Percentiles rank a stretch among this genome's conserved stretches.
phyloP scores from a whole-genome alignment of 2,797 vertebrate species.

The Poeciliopsis gracilis region DNA sequence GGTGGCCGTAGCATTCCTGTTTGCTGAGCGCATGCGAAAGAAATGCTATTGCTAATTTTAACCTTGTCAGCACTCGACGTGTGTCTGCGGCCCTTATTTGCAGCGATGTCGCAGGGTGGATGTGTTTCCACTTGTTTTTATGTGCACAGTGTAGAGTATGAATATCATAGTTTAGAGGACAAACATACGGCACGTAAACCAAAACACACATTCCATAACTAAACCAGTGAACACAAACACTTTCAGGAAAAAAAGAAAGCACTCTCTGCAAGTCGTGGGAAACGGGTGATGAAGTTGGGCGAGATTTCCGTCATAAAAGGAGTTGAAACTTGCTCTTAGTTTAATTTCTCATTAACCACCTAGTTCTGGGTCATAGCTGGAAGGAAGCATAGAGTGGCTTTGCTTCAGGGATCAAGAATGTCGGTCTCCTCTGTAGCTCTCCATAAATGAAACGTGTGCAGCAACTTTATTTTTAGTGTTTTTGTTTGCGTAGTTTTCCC shows the following conservation, averaged over 20 bases:
- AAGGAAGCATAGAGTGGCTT: slow-evolving; percentile 4
- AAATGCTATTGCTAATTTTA: not conserved
- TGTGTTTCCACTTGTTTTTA: slow-evolving; percentile 53
- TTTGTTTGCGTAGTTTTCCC: slow-evolving; percentile 19
- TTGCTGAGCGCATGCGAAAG: not conserved
- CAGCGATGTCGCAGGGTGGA: slow-evolving; percentile 22
- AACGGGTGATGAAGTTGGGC: slow-evolving; percentile 44
- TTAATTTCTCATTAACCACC: slow-evolving; percentile 17
- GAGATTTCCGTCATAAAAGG: slow-evolving; percentile 10
- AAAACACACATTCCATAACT: slow-evolving; percentile 43
- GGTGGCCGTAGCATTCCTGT: not conserved
- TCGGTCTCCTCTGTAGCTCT: slow-evolving; percentile 23
- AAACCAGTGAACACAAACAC: slow-evolving; percentile 4
- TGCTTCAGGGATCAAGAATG: slow-evolving; percentile 38
- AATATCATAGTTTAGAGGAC: slow-evolving; percentile 45
- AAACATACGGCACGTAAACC: slow-evolving; percentile 39
- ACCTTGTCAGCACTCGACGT: not conserved
- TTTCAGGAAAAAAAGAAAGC: not conserved
- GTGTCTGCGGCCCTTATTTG: not conserved
- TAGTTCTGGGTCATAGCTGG: slow-evolving; percentile 10
- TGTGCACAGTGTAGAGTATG: slow-evolving; percentile 46
- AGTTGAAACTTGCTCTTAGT: slow-evolving; percentile 20
- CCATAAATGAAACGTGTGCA: slow-evolving; percentile 31
- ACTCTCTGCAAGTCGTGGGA: slow-evolving; percentile 45
- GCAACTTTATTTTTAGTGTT: slow-evolving; percentile 8